These are phyloP conservation scores for Felis chaus DNA, from an alignment of 2,113 vertebrate genomes.

Conservation along the genomic window DNA sequence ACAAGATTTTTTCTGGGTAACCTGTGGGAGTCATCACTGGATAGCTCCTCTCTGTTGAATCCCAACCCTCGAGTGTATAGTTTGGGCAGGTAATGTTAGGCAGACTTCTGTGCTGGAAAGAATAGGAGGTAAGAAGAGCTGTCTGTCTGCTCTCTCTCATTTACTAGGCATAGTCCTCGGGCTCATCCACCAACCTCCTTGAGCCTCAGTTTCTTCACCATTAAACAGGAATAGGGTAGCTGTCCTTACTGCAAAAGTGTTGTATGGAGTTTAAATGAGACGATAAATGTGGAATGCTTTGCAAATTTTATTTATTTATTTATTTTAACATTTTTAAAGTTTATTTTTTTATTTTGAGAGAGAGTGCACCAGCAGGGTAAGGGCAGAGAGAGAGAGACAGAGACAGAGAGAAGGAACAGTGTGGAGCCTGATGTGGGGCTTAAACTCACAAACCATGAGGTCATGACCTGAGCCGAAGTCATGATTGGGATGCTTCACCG, in stretches of 20 bases:
- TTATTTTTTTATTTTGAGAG: too few species aligned
- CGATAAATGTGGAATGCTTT: not conserved
- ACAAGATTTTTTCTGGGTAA: not conserved
- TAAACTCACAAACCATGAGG: too few species aligned
- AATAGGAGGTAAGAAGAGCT: not conserved
- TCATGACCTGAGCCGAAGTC: too few species aligned
- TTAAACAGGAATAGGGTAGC: not conserved
- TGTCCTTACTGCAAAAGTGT: not conserved
- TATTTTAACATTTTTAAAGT: too few species aligned
- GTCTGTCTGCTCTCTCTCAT: not conserved
- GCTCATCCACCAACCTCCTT: not conserved
- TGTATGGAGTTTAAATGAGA: not conserved
- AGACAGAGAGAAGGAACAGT: too few species aligned
- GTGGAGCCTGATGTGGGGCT: too few species aligned
- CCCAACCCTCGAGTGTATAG: not conserved
- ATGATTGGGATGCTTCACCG: too few species aligned
- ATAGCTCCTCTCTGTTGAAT: not conserved
- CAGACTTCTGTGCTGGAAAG: not conserved
- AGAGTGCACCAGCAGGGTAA: too few species aligned
- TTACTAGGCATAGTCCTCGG: not conserved
- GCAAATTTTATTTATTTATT: not conserved
- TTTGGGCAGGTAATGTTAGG: not conserved
- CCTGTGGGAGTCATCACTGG: not conserved
- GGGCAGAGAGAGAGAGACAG: too few species aligned
- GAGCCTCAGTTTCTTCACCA: not conserved